These are phyloP conservation scores for Calliopum simillimum DNA, from an alignment of 2,888 invertebrate genomes.

Conservation along the genomic window DNA sequence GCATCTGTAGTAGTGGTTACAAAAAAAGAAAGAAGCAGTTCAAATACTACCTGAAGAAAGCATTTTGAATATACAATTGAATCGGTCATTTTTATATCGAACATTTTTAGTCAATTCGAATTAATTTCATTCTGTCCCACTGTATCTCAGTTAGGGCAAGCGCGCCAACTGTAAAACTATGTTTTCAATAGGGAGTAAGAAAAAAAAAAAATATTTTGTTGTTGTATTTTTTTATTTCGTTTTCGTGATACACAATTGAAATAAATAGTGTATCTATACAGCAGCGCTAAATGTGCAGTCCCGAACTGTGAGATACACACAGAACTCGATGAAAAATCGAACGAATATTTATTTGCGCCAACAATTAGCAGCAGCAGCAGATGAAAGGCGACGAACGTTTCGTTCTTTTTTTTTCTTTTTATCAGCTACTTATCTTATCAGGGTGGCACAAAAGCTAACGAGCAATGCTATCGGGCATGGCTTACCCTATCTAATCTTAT, in stretches of 20 bases:
- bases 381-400: conserved; percentile 20
- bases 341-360: conserved; percentile 30
- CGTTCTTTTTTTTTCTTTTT: background rate
- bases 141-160: conserved; percentile 27
- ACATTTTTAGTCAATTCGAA: no score
- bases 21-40: no score
- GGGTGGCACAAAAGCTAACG: no score
- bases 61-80: no score
- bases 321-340: background rate
- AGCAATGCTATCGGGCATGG: conserved; percentile 23
- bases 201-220: background rate
- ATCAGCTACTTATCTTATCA: no score
- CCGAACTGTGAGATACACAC: conserved; percentile 23
- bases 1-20: no score
- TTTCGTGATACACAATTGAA: conserved; percentile 32
- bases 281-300: background rate
- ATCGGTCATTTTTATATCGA: no score
- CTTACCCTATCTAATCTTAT: conserved; percentile 12
- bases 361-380: conserved; percentile 5
- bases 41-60: no score
- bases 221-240: background rate
- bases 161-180: conserved; percentile 30
- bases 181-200: conserved; percentile 25
- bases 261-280: conserved; percentile 22
- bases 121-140: conserved; percentile 15